Conservation (phyloP, 2,113 vertebrate genomes). For the Scophthalmus maximus region DNA sequence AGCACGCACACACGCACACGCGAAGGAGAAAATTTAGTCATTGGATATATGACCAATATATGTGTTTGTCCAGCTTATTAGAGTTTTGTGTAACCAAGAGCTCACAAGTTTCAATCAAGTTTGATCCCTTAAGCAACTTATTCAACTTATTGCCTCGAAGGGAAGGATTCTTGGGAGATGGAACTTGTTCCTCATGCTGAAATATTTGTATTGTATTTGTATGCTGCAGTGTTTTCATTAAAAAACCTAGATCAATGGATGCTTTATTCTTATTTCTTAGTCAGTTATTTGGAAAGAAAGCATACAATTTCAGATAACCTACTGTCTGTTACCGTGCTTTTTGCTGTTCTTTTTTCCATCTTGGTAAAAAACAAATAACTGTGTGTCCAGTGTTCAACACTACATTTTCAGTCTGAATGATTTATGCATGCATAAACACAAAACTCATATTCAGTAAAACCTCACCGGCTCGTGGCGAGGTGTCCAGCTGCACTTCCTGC, state of each 20-base stretch:
- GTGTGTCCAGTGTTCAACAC: conserved; percentile 23
- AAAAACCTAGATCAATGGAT: not conserved
- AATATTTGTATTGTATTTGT: too few species aligned
- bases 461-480: conserved; percentile 93
- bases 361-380: conserved; percentile 14
- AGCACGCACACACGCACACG: not conserved
- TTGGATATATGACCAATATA: conserved; percentile 30
- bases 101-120: conserved; percentile 16
- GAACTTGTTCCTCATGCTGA: too few species aligned
- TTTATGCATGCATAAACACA: conserved; percentile 28
- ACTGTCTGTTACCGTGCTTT: not conserved
- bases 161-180: too few species aligned
- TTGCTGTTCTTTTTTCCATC: not conserved
- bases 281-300: not conserved
- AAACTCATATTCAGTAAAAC: not conserved
- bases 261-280: not conserved
- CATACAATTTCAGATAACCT: not conserved
- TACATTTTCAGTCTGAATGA: conserved; percentile 33
- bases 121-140: conserved; percentile 15
- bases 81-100: conserved; percentile 22
- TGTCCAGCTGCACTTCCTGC: conserved; percentile 92
- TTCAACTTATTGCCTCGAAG: too few species aligned
- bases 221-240: not conserved
- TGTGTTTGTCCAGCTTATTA: conserved; percentile 40
- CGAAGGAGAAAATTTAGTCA: conserved; percentile 55